A percentile compares a stretch with the other conserved stretches of the same genome.
These are phyloP conservation scores for Carassius gibelio DNA, from an alignment of 2,113 vertebrate species.

Conservation along the genomic window DNA sequence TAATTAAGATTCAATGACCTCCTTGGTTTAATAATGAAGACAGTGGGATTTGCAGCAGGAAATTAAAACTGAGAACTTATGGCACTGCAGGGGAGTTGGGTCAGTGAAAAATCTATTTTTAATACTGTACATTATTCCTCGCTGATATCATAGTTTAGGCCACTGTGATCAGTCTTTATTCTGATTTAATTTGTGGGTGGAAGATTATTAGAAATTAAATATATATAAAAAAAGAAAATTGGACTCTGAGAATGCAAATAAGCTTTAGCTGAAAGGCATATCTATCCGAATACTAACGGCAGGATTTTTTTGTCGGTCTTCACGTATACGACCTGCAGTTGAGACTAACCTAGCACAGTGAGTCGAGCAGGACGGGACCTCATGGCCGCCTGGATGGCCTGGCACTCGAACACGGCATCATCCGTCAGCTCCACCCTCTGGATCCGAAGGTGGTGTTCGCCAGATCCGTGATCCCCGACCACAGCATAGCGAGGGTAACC, in stretches of 20 bases:
- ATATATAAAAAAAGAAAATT: no score
- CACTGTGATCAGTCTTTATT: constrained; percentile 10
- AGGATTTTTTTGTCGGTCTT: background rate
- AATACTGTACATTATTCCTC: constrained; percentile 18
- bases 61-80: constrained; percentile 64
- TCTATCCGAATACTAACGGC: background rate
- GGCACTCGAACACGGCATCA: constrained; percentile 94
- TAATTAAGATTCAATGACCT: constrained; percentile 72
- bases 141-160: constrained; percentile 16
- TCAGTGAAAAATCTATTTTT: constrained; percentile 49
- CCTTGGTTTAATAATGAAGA: constrained; percentile 69
- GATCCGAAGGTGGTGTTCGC: constrained; percentile 93
- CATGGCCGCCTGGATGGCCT: constrained; percentile 95
- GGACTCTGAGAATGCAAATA: background rate
- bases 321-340: constrained; percentile 4
- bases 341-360: constrained; percentile 89
- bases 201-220: background rate
- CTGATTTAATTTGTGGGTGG: constrained; percentile 2
- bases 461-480: constrained; percentile 89
- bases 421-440: constrained; percentile 91
- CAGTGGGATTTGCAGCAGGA: constrained; percentile 60
- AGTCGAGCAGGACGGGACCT: constrained; percentile 93
- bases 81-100: constrained; percentile 51
- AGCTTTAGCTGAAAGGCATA: background rate
- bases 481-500: constrained; percentile 96